Base-by-base conservation (phyloP, 2,113 vertebrate genomes). In the Tyrannus savana region DNA sequence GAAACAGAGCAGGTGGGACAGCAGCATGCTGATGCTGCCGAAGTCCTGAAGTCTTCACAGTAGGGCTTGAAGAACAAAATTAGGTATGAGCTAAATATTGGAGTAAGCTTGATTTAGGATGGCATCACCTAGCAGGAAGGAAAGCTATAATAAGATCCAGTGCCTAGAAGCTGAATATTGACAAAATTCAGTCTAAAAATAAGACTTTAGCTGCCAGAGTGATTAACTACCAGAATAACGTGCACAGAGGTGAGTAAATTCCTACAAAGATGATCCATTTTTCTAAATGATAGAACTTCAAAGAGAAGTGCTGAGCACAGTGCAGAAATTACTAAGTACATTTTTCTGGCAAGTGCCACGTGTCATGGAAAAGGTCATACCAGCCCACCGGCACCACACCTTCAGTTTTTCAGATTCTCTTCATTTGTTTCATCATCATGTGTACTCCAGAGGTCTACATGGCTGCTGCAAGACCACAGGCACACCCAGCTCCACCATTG, bases 151-250 rank as follows among this genome's bases (percentile, higher is more conserved):
- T 42, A 83, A 88, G 67, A 77, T 73, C 27, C 67, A 90, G 8
- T 52, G 63, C 30, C n/a, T 74, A 50, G 67, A 85, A 93, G 42
- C 7, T 90, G 87, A 59, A 90, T 66, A 42, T 90, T 83, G 82
- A 86, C 59, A 91, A 93, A 96, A 93, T 90, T 96, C 55, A 56
- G 44, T 24, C 67, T 71, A 49, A 72, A 93, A 96, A 77, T 56
- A 78, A 87, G 87, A 86, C 59, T 81, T 92, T 6, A 84, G 66
- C 52, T 90, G 75, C 71, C 66, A 28, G 44, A 78, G 58, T 95
- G 83, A 93, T 96, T 92, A 93, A 95, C 60, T 84, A 41, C 55
- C 63, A 67, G n/a, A 95, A 86, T 72, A 80, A 85, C 14, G 18
- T 55, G 39, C 2, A 1, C 37, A 35, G 31, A 63, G 35, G 71